Base-by-base conservation (phyloP, 2,888 invertebrate species). In the Drosophila peninsularis region DNA sequence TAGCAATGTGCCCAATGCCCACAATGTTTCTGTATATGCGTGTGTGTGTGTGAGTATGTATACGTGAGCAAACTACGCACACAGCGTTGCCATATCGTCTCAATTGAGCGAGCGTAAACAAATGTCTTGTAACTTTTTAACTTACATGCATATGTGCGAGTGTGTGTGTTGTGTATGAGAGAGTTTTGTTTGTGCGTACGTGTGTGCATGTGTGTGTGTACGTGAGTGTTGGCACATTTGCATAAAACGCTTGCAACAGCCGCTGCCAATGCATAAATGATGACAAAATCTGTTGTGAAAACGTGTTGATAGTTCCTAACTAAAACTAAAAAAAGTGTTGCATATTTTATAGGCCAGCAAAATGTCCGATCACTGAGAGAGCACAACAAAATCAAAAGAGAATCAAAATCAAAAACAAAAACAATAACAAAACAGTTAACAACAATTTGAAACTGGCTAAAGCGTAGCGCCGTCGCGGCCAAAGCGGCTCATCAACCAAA, bases 121-220 rank as follows among this genome's bases (percentile, higher is more conserved):
- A 88, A 85, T 82, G 58, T 62, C 68, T 75, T 69, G 87, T 79
- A 88, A 82, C 73, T 82, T 71, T 81, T 73, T 49, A 72, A 58
- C 58, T 75, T 73, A 78, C 75, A 73, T 39, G 21, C 27, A 13
- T 32, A 45, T 39, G 41, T 21, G 37, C 5, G 24, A 24, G 24
- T 30, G 30, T 30, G 30, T 3, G 49, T 24, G n/a, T 4, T 30
- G 30, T 30, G 30, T 3, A 44, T 24, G n/a, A 58, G 21, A 13
- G 54, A 50, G 54, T 56, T 41, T 72, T 49, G 30, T 19, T 42
- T 42, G 44, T 27, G 10, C 47, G 34, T 14, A 36, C 56, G 41
- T 49, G 42, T 62, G 14, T 62, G 57, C 30, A 44, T 44, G 34
- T 19, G 36, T 19, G 13, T 44, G 57, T 65, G 65, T 64, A 62